Evolutionary conservation across 2,888 invertebrate species (phyloP).

Genomic region (Cinara cedri): DNA sequence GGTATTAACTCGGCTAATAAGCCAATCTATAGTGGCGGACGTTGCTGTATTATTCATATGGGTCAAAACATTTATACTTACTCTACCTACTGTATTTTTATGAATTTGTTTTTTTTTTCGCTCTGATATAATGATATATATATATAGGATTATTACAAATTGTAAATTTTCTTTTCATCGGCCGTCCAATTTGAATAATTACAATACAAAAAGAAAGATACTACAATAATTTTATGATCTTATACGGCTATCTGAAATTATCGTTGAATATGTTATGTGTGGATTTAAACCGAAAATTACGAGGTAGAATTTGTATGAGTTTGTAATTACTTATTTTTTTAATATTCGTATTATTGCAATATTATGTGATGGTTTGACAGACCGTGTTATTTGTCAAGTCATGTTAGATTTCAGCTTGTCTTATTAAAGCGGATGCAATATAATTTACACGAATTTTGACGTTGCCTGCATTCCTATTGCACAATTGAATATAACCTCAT

Average conservation of each 20-base stretch:
- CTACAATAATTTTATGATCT: background rate
- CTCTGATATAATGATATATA: no score
- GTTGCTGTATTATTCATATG: no score
- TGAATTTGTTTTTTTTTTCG: no score
- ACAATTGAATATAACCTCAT: background rate
- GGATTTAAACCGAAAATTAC: background rate
- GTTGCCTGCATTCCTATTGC: background rate
- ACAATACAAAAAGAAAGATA: background rate
- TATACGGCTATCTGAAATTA: background rate
- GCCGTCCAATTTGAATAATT: background rate
- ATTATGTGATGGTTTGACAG: slow-evolving; percentile 8
- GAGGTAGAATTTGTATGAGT: background rate
- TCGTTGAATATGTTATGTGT: background rate
- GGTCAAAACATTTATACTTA: no score
- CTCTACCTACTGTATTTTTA: no score
- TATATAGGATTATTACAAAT: background rate
- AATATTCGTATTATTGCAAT: slow-evolving; percentile 5
- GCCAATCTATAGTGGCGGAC: slow-evolving; percentile 4
- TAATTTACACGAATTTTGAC: slow-evolving; percentile 25
- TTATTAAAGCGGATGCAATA: slow-evolving; percentile 4
- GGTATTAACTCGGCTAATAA: slow-evolving; percentile 8
- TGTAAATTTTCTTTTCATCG: background rate
- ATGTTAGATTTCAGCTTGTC: background rate
- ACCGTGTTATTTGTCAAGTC: slow-evolving; percentile 34
- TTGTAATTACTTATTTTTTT: no score